Conservation (phyloP, 2,888 invertebrate genomes). For the Portevinia maculata region DNA sequence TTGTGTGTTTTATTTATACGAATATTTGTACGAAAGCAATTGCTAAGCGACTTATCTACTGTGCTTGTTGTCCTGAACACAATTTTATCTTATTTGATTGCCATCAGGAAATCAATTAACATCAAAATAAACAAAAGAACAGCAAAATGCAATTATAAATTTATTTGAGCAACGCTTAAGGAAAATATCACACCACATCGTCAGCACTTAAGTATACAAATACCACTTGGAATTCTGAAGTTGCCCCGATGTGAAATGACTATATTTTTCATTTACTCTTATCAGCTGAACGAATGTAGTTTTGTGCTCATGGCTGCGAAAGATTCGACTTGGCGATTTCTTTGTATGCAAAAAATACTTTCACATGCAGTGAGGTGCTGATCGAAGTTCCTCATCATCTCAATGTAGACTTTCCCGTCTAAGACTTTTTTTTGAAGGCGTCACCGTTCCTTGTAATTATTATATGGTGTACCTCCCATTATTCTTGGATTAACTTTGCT, state of each 20-base stretch:
- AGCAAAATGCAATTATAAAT: not conserved
- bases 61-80: not conserved
- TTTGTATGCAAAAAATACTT: too few species aligned
- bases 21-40: not conserved
- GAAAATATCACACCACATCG: not conserved
- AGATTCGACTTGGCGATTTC: too few species aligned
- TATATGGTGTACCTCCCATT: too few species aligned
- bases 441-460: too few species aligned
- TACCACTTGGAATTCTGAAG: not conserved
- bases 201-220: not conserved
- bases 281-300: not conserved
- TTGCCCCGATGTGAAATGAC: too few species aligned
- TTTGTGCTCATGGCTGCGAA: not conserved
- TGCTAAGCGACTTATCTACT: not conserved
- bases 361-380: too few species aligned
- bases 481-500: too few species aligned
- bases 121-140: not conserved
- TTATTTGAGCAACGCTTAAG: not conserved
- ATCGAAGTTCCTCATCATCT: too few species aligned
- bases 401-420: too few species aligned
- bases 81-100: not conserved
- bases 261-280: too few species aligned
- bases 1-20: too few species aligned
- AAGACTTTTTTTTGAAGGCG: too few species aligned
- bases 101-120: not conserved